Percentiles rank a stretch among this genome's conserved stretches.
Evolutionary conservation across 2,113 vertebrate species (phyloP).

Genomic region (Prunella himalayana): DNA sequence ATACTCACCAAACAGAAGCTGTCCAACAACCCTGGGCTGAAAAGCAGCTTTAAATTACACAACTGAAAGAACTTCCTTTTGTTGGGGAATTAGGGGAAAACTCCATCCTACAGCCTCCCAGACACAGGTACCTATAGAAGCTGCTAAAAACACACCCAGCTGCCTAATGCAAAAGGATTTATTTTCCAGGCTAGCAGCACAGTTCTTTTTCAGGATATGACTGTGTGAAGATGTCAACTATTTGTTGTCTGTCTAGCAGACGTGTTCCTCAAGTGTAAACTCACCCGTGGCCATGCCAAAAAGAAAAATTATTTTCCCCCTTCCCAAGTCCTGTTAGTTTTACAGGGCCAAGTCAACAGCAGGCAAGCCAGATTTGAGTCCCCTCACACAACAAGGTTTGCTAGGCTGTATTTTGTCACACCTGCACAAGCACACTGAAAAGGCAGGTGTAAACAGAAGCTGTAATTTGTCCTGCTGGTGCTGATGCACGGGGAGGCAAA

Average conservation of each 20-base stretch:
- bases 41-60: background rate
- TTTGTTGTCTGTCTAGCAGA: background rate
- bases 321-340: background rate
- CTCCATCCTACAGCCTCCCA: background rate
- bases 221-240: background rate
- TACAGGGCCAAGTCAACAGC: background rate
- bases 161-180: background rate
- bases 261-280: background rate
- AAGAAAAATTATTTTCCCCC: background rate
- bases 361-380: background rate
- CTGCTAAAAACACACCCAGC: background rate
- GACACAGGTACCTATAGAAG: background rate
- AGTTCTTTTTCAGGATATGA: background rate
- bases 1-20: background rate
- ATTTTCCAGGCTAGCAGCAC: background rate
- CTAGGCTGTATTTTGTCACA: conserved; percentile 30
- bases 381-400: background rate
- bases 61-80: background rate
- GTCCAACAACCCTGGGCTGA: fast-evolving
- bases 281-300: background rate
- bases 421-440: conserved; percentile 5
- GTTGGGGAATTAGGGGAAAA: background rate
- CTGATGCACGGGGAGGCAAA: background rate
- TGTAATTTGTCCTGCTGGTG: conserved; percentile 44
- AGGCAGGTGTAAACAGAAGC: conserved; percentile 29